Base-by-base conservation (phyloP, 2,113 vertebrate genomes). In the Sinocyclocheilus rhinocerous region DNA sequence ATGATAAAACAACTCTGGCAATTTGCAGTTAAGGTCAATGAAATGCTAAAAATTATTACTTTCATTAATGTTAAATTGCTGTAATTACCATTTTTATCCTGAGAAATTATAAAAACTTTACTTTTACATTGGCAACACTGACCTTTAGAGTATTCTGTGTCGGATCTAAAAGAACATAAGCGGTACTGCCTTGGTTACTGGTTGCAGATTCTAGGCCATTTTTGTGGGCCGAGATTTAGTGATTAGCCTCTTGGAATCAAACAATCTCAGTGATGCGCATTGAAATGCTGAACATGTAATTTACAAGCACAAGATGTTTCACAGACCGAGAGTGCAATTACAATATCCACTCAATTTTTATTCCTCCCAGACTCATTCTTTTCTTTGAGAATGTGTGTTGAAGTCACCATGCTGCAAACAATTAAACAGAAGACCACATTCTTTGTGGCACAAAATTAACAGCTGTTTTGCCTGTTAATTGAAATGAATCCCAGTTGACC, bases 391-490 rank as follows among this genome's bases (percentile, higher is more conserved):
- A 87, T 88, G 82, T 81, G 61, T 50, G 45, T 55, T 24, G 12
- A 20, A 90, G 90, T 90, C 84, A 90, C 92, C 88, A 86, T 87
- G 89, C 90, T 89, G 88, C 92, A 90, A 92, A 89, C 87, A 91
- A 92, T 90, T 86, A 93, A 90, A 90, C 91, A 85, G 88, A 89
- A 88, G 91, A 93, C 88, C 89, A 90, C 63, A n/a, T 81, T 88
- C 88, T 93, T 92, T 92, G 90, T 94, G 91, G 91, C 85, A 83
- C 91, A 87, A 91, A 92, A 94, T 94, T 93, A 94, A 92, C 90
- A 90, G 91, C 90, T 93, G 88, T 90, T 93, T 92, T 92, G 89
- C 90, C 93, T 92, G 92, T 90, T 94, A 91, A 93, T 93, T 91
- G 92, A 91, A 93, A 92, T 84, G 76, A 91, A 91, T 94, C 93